These are phyloP conservation scores for Ramphastos sulfuratus DNA, from an alignment of 2,113 vertebrate species.

Conservation along the genomic window DNA sequence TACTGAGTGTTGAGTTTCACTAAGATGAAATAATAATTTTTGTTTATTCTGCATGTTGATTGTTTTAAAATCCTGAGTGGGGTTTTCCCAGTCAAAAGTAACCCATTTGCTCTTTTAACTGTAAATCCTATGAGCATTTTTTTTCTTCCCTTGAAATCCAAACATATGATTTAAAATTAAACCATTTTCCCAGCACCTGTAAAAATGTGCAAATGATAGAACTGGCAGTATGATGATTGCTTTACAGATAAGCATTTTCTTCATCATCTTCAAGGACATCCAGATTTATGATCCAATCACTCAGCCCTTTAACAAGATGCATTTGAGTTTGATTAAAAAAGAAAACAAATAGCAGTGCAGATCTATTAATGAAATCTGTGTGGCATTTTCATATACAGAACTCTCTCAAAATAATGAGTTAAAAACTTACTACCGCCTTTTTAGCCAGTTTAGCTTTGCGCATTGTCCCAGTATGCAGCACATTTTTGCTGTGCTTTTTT, in stretches of 20 bases:
- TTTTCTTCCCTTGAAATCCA: constrained; percentile 32
- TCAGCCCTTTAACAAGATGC: constrained; percentile 86
- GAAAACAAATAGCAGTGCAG: constrained; percentile 77
- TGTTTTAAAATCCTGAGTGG: constrained; percentile 1
- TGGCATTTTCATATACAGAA: constrained; percentile 84
- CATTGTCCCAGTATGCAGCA: neutral
- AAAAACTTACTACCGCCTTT: neutral
- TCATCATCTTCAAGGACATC: constrained; percentile 90
- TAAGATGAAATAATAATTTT: neutral
- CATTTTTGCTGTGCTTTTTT: constrained; percentile 25
- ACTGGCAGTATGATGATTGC: constrained; percentile 88
- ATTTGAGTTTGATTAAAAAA: constrained; percentile 88
- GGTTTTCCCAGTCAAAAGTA: constrained; percentile 20
- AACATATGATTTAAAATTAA: constrained; percentile 72
- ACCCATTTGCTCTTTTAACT: constrained; percentile 29
- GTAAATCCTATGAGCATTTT: constrained; percentile 38
- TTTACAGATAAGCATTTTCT: constrained; percentile 92
- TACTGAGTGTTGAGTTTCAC: neutral
- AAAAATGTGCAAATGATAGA: constrained; percentile 85
- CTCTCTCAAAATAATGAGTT: constrained; percentile 50
- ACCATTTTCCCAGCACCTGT: constrained; percentile 79
- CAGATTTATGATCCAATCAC: constrained; percentile 91
- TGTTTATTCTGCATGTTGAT: constrained; percentile 12
- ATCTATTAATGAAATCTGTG: constrained; percentile 82
- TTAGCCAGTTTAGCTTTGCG: neutral